Base-by-base conservation (phyloP, 2,888 invertebrate genomes). In the Melinaea menophilus region DNA sequence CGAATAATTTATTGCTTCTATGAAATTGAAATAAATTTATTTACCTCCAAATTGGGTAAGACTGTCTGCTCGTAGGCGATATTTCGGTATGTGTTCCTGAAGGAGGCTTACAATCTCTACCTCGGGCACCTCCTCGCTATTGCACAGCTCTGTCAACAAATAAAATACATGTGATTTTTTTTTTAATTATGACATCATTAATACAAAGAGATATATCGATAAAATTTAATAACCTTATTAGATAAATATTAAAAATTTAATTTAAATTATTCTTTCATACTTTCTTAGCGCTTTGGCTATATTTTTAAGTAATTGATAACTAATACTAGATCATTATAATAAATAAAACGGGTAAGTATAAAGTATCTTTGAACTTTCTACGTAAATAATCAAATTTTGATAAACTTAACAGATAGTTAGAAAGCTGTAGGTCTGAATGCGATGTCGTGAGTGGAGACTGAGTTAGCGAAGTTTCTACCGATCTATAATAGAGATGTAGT, bases 101-200 rank as follows among this genome's bases (percentile, higher is more conserved):
- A 98, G 92, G 74, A 98, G 92, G 86, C 97, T 97, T 88, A 98
- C 95, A 80, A 98, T 97, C 92, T 98, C 98, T 79, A 98, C 97
- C 93, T 98, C 98, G 70, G 97, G 96, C 88, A 97, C 93, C 88
- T 97, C 95, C 85, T 95, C 97, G 88, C 95, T 95, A 92, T 95
- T 96, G 93, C 97, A 97, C 92, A 98, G 93, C 92, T 98, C 98
- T 98, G 93, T 68, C 71, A 75, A 83, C 85, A 86, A 87, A 80
- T 78, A 66, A 77, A 77, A 72, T 69, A 61, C 61, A 60, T 35
- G 13, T 56, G 7, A 9, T 11, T 35, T 37, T 22, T 51, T 22
- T 12, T 12, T 22, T 51, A 22, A 9, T 13, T 51, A 51, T 51
- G 2, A 22, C 22, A 22, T 22, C 1, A 22, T 22, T 22, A 22